phyloP scores from a whole-genome alignment of 35 echinoderm and acorn worm species.

The Ophiothrix spiculata region DNA sequence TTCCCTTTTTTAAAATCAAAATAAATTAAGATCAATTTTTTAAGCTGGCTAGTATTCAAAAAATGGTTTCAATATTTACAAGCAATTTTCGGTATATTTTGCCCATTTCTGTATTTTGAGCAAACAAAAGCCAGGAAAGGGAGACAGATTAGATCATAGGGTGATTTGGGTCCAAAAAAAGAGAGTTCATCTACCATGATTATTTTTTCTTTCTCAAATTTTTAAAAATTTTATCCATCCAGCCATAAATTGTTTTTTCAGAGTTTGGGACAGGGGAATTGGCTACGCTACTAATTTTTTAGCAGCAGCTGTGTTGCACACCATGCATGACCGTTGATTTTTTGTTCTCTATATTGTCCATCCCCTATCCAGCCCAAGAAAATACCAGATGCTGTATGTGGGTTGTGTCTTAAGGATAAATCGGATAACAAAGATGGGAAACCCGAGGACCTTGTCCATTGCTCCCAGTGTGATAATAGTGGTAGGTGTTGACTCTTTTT shows the following conservation, averaged over 20 bases:
- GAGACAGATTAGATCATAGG: no score
- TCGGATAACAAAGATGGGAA: constrained; percentile 63
- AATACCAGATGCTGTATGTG: constrained; percentile 92
- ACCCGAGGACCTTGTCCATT: constrained; percentile 84
- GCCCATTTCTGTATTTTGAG: no score
- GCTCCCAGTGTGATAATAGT: constrained; percentile 99
- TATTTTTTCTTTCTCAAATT: background rate
- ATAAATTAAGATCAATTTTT: no score
- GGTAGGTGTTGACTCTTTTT: constrained; percentile 54
- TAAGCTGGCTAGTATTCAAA: no score
- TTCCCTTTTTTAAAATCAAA: no score
- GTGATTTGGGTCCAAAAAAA: no score
- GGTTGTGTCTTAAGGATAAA: constrained; percentile 85
- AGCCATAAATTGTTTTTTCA: no score
- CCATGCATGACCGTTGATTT: background rate
- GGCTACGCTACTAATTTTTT: background rate
- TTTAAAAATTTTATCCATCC: background rate
- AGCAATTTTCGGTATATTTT: no score
- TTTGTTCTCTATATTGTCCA: background rate
- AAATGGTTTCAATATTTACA: no score
- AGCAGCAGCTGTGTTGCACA: no score
- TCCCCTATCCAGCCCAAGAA: constrained; percentile 63
- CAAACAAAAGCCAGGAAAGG: no score
- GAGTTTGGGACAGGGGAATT: no score
- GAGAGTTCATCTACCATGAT: background rate